phyloP scores from a whole-genome alignment of 2,888 invertebrate genomes.

The Volucella bombylans region DNA sequence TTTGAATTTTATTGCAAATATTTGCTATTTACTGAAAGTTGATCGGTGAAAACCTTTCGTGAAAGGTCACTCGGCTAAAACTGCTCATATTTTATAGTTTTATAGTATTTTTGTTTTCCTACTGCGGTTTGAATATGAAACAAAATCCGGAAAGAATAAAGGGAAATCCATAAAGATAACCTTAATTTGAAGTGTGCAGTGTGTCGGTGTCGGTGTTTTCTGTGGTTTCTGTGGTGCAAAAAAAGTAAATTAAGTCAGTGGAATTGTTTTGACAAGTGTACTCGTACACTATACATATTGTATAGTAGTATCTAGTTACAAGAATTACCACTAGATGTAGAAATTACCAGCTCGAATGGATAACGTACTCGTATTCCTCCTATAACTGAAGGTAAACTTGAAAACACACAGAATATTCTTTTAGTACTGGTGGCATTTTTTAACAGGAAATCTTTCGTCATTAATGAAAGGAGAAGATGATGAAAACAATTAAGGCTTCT shows the following conservation, averaged over 20 bases:
- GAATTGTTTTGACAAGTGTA: slow-evolving; percentile 64
- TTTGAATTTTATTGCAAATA: slow-evolving; percentile 49
- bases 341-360: slow-evolving; percentile 53
- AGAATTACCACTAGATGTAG: slow-evolving; percentile 39
- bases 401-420: slow-evolving; percentile 54
- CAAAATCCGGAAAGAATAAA: slow-evolving; percentile 28
- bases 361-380: slow-evolving; percentile 48
- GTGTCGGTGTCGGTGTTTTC: not conserved
- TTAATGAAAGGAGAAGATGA: slow-evolving; percentile 27
- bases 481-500: slow-evolving; percentile 66
- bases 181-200: slow-evolving; percentile 61
- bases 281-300: not conserved
- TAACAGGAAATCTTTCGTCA: slow-evolving; percentile 69
- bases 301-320: slow-evolving; percentile 56
- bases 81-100: slow-evolving; percentile 24
- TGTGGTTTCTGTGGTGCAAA: slow-evolving; percentile 62
- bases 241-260: slow-evolving; percentile 63
- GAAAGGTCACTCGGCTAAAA: slow-evolving; percentile 59
- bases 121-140: slow-evolving; percentile 49
- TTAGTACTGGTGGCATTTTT: slow-evolving; percentile 37
- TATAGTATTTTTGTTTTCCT: not conserved
- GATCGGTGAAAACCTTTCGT: slow-evolving; percentile 46
- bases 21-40: slow-evolving; percentile 13
- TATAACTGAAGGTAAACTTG: slow-evolving; percentile 65
- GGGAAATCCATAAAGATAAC: slow-evolving; percentile 36